Percentiles rank a stretch among this genome's conserved stretches.
These are phyloP conservation scores for Bilobella aurantiaca DNA, from an alignment of 1,140 invertebrate species.

Conservation along the genomic window DNA sequence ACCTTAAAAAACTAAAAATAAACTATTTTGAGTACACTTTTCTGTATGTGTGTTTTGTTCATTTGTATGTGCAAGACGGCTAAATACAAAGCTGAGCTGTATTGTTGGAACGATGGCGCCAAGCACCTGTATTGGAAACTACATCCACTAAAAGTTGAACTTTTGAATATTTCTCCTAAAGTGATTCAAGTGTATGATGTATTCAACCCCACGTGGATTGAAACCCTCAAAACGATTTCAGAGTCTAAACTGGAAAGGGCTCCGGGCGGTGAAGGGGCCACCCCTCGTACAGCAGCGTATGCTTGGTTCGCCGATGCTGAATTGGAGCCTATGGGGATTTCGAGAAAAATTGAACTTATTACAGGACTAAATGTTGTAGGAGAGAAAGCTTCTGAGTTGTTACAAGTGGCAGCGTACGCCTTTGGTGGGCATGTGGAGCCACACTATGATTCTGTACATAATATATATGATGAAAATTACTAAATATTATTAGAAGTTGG, in stretches of 20 bases:
- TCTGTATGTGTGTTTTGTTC: conserved; percentile 4
- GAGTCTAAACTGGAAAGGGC: conserved; percentile 13
- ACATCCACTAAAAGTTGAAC: conserved; percentile 25
- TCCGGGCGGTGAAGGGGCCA: not conserved
- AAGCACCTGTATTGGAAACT: conserved; percentile 23
- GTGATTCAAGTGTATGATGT: conserved; percentile 25
- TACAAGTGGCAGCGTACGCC: conserved; percentile 26
- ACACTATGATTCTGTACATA: conserved; percentile 26
- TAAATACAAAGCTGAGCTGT: conserved; percentile 9
- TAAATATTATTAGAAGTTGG: too few relatives aligned
- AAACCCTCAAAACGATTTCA: conserved; percentile 7
- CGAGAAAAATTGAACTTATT: conserved; percentile 22
- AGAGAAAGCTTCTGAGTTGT: conserved; percentile 14
- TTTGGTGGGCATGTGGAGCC: conserved; percentile 22
- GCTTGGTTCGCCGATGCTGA: conserved; percentile 21
- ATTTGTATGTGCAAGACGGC: not conserved
- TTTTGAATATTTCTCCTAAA: conserved; percentile 1
- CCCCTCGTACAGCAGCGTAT: conserved; percentile 23
- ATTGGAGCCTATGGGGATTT: conserved; percentile 8
- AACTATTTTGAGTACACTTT: too few relatives aligned
- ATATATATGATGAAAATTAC: not conserved
- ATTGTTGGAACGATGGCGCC: conserved; percentile 18
- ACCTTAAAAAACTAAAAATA: too few relatives aligned
- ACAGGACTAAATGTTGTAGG: conserved; percentile 24
- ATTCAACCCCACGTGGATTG: conserved; percentile 14